Conservation (phyloP, 2,888 invertebrate genomes). For the Eupithecia exiguata region DNA sequence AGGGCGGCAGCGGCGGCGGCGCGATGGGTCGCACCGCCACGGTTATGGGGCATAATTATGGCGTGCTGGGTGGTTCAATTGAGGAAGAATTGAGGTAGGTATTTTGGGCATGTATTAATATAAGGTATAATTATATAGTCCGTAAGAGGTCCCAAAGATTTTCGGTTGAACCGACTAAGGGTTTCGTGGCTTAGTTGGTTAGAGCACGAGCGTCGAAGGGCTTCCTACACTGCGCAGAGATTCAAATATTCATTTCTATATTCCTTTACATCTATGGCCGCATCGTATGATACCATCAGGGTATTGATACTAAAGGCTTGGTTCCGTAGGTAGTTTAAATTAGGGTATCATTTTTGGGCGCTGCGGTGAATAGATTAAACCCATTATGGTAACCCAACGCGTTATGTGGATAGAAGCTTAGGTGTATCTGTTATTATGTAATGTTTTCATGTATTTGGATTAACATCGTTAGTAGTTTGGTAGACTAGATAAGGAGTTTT, state of each 20-base stretch:
- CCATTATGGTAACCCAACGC: slow-evolving; percentile 17
- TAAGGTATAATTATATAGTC: too few relatives aligned
- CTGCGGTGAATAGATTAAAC: slow-evolving; percentile 30
- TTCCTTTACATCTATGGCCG: background rate
- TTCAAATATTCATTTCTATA: slow-evolving; percentile 11
- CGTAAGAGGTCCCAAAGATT: too few relatives aligned
- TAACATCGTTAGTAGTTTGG: background rate
- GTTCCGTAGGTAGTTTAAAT: slow-evolving; percentile 28
- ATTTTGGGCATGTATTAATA: background rate
- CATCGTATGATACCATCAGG: slow-evolving; percentile 19
- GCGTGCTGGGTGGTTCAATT: background rate
- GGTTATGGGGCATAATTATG: background rate
- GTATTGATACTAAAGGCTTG: slow-evolving; percentile 19
- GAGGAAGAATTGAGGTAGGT: background rate
- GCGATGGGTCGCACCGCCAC: background rate
- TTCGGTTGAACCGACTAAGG: too few relatives aligned
- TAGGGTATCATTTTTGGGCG: slow-evolving; percentile 32
- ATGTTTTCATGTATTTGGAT: background rate
- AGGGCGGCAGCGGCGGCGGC: too few relatives aligned
- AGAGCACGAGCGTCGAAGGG: too few relatives aligned
- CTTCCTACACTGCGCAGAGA: too few relatives aligned
- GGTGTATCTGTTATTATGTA: slow-evolving; percentile 8
- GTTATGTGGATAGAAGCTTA: slow-evolving; percentile 11
- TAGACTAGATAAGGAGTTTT: background rate
- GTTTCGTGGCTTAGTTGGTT: too few relatives aligned